These are phyloP conservation scores for Bellardia pandia DNA, from an alignment of 2,888 invertebrate species.

Conservation along the genomic window DNA sequence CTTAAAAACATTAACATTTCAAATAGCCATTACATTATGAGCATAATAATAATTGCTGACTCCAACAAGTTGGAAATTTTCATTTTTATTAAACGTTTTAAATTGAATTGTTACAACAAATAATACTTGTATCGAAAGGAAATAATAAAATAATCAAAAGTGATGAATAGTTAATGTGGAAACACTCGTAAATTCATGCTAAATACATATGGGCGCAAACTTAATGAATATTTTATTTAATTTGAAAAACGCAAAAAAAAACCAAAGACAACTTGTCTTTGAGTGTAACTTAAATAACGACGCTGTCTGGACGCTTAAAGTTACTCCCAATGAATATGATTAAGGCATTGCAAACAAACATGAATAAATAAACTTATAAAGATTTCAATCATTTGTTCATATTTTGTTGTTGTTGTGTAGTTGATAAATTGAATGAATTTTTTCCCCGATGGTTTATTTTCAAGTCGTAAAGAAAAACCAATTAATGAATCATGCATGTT, in stretches of 20 bases:
- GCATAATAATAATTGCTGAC: background rate
- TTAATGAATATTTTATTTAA: background rate
- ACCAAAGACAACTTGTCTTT: constrained; percentile 54
- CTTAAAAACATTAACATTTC: background rate
- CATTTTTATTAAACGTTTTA: background rate
- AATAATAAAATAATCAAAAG: constrained; percentile 29
- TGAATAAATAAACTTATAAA: constrained; percentile 70
- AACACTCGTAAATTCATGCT: background rate
- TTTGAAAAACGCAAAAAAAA: constrained; percentile 6
- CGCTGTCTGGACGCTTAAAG: constrained; percentile 15
- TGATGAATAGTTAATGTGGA: constrained; percentile 31
- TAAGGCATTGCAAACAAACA: constrained; percentile 29
- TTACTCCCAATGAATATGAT: constrained; percentile 4
- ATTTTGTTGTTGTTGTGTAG: constrained; percentile 35
- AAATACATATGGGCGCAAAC: constrained; percentile 11
- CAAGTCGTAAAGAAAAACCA: constrained; percentile 29
- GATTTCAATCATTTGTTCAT: constrained; percentile 67
- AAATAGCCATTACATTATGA: background rate
- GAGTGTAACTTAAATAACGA: constrained; percentile 54
- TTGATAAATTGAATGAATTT: constrained; percentile 57
- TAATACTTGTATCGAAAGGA: constrained; percentile 39
- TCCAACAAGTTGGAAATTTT: background rate
- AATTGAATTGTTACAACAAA: constrained; percentile 43
- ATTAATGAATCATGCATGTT: constrained; percentile 66
- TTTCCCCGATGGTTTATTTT: background rate